Evolutionary conservation across 2,113 vertebrate species (phyloP), one percentile per base, ranked within the genome.

Genomic region (Columba livia): DNA sequence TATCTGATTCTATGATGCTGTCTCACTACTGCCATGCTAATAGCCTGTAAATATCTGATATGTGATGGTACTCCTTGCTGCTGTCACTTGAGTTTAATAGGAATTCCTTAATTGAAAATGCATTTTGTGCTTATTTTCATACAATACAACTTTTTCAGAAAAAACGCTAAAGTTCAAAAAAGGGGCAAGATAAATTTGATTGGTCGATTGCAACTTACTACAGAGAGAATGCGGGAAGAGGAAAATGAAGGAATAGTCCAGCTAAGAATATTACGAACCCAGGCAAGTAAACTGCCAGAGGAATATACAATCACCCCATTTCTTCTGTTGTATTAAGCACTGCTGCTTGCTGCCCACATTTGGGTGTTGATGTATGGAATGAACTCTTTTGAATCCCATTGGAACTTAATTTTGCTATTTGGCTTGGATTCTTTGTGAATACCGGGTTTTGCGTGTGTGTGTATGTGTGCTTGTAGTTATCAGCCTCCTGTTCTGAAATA

Each of bases 211-310:
- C 99, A 99, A 94, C 98, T 99, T 89, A 99, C 99, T 54, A 99
- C 99, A 4, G 99, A 99, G 96, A 98, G 99, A 95, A 99, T 99
- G 99, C 98, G 99, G 91, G 99, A 99, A 96, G 99, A 99, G 89
- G 99, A 99, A 90, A 99, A 99, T 79, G 99, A 99, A 98, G 99
- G 99, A 96, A 99, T 99, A 89, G 99, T 99, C 86, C 99, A 99
- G 91, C 98, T 99, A 94, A 98, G 99, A 97, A 99, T 99, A 99
- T 98, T 99, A 93, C 98, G 99, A 97, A 99, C 99, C 58, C 99
- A 99, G 99, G 99, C 99, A 90, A 96, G 98, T 97, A 65, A 80
- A 60, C 75, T 56, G 23, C 42, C 3, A 3, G 47, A 36, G 34
- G 61, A 81, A 24, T 36, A 6, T 50, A 32, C 51, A 88, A 28